phyloP scores from a whole-genome alignment of 1,140 invertebrate genomes.

The Caenorhabditis elegans region WBcel235 BX284602.5:5444501-5445000 shows the following conservation, averaged over 20 bases:
- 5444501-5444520: constrained; percentile 61
- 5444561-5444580: constrained; percentile 60
- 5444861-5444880: no score
- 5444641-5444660: constrained; percentile 45
- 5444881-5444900: no score
- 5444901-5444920: no score
- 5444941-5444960: no score
- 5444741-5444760: constrained; percentile 61
- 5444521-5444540: constrained; percentile 43
- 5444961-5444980: no score
- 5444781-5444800: constrained; percentile 56
- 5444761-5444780: constrained; percentile 55
- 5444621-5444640: constrained; percentile 49
- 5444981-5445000: no score
- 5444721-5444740: constrained; percentile 55
- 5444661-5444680: constrained; percentile 48
- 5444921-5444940: no score
- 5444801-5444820: constrained; percentile 52
- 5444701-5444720: constrained; percentile 62
- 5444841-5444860: no score
- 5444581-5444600: background rate
- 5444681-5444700: constrained; percentile 34
- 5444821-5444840: constrained; percentile 34
- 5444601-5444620: background rate
- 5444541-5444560: constrained; percentile 41